Evolutionary conservation across 1,140 invertebrate genomes (phyloP), one percentile per base, ranked within the genome.

Genomic region (Cydia strobilella): DNA sequence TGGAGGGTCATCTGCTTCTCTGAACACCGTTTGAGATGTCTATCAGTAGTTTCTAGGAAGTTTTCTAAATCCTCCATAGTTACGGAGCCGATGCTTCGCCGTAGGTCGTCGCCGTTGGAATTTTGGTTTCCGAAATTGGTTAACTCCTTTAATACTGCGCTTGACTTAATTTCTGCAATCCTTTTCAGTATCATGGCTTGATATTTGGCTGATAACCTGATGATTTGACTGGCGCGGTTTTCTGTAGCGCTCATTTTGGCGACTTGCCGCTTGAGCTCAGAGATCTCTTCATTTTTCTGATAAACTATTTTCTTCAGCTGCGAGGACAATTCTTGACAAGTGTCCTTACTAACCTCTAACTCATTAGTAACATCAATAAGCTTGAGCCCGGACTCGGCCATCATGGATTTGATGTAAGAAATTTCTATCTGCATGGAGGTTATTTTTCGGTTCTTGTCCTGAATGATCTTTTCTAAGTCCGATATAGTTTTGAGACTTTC

Each of bases 31-130:
- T 80, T 82, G 15, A 92, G 69, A 73, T 93, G 91, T 75, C 79
- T 83, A 35, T 93, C 91, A 6, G 89, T 93, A 0, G 90, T 92
- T 75, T 93, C 91, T 45, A 92, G 75, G 81, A 92, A 93, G 66
- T 90, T 90, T 66, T 93, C 91, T 5, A 93, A 76, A 45, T 92
- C 90, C 62, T 93, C 89, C 86, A 92, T 91, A 9, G 91, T 91
- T 12, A 93, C 82, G 0, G 85, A 79, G 20, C 90, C 90, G 0
- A 85, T 87, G 5, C 86, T 79, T 51, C 87, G 78, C 12, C 90
- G 51, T 0, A 91, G 88, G 27, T 80, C 86, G 23, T 92, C 90
- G 54, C 77, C 77, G 65, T 82, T 87, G 2, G 82, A 63, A 12
- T 54, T 39, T 0, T 82, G 75, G 75, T 91, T 91, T 1, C 90